Base-by-base conservation (phyloP, 2,797 vertebrate genomes). In the Rhyacichthys aspro region DNA sequence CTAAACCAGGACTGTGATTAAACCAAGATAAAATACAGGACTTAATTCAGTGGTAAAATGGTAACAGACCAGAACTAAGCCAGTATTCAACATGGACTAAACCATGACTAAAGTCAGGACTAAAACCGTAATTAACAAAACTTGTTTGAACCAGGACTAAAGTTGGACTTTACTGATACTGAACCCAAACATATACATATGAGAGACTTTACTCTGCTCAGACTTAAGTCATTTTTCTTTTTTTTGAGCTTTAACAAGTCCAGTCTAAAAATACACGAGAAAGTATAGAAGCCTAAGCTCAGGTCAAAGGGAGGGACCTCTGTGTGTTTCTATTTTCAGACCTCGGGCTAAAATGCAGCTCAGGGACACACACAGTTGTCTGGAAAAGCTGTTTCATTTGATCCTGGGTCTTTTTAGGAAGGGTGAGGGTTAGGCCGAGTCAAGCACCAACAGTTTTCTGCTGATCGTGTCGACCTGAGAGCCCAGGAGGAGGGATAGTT, bases 301-400 rank as follows among this genome's bases (percentile, higher is more conserved):
- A 55, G 60, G 28, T 68, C 67, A 64, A 16, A 53, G 54, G 54
- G 60, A 57, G 55, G 36, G 63, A 76, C 46, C 48, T 60, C 52
- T 63, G 70, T 56, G 55, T 50, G 67, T 15, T 63, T 58, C 81
- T 87, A 89, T 90, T 89, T 88, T 83, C 43, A 78, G 63, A 65
- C 75, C 76, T 49, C 52, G 42, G 56, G 58, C 55, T 62, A 59
- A 75, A 77, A 61, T 53, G 55, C 38, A 68, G 55, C 69, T 37
- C 39, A 28, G 33, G 56, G 55, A 55, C 50, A 9, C 52, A 53
- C 36, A 72, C 53, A 67, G 42, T 53, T 61, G 57, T 59, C 43
- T 10, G 16, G 16, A 75, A 38, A 78, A 72, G 58, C 65, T 69
- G 69, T 57, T 76, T 56, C 59, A 78, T 72, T 61, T 60, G 58